Percentiles rank a stretch among this genome's conserved stretches.
These are phyloP conservation scores for Myxocyprinus asiaticus DNA, from an alignment of 2,113 vertebrate genomes.

Conservation along the genomic window DNA sequence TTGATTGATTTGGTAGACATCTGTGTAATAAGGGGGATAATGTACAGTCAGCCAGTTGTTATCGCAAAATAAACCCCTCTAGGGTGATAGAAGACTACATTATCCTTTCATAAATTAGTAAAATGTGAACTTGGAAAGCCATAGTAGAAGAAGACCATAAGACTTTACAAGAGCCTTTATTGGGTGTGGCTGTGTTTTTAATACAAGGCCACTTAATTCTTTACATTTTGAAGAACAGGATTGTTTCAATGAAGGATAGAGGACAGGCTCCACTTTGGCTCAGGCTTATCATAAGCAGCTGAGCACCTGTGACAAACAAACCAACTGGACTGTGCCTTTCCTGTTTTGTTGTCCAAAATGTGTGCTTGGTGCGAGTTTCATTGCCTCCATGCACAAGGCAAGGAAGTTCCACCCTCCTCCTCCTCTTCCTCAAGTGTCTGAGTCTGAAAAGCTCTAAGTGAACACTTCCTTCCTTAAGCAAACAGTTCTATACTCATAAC, in stretches of 20 bases:
- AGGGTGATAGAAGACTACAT: no score
- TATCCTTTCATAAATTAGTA: no score
- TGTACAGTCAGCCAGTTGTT: no score
- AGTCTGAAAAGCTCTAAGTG: constrained; percentile 40
- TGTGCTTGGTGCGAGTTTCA: constrained; percentile 34
- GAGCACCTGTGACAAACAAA: constrained; percentile 55
- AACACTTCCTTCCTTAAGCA: constrained; percentile 49
- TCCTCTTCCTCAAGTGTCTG: constrained; percentile 48
- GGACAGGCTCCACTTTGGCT: constrained; percentile 45
- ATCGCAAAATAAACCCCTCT: no score
- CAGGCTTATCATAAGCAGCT: constrained; percentile 45
- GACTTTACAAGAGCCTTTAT: constrained; percentile 18
- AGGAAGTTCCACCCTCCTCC: constrained; percentile 55
- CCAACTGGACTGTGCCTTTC: constrained; percentile 45
- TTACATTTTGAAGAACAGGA: constrained; percentile 47
- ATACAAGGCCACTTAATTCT: constrained; percentile 23
- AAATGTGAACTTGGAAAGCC: background rate
- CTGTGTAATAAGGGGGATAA: no score
- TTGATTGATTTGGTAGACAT: no score
- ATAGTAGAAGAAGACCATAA: constrained; percentile 17
- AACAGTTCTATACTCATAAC: constrained; percentile 33
- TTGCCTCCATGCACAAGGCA: constrained; percentile 52
- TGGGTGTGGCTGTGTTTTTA: constrained; percentile 41
- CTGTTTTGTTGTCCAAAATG: constrained; percentile 55
- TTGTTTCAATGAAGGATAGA: constrained; percentile 31